phyloP scores from a whole-genome alignment of 1,140 invertebrate species.

The Mamestra configurata region DNA sequence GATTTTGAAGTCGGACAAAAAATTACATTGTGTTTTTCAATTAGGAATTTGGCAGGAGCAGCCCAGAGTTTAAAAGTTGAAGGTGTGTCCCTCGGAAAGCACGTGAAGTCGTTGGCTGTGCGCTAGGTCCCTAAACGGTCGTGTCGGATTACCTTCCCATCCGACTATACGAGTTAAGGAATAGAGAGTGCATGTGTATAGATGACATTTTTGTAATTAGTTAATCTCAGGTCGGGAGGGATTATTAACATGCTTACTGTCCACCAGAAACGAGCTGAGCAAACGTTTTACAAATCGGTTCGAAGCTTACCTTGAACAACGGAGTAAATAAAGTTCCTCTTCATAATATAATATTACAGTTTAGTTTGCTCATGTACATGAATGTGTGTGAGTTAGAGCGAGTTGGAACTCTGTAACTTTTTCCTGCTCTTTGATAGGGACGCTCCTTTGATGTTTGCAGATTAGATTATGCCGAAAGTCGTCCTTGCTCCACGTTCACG shows the following conservation, averaged over 20 bases:
- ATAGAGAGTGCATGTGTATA: too few species aligned
- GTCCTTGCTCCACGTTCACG: neutral
- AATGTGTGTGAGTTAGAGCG: slow-evolving; percentile 13
- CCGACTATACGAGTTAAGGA: too few species aligned
- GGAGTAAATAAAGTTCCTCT: neutral
- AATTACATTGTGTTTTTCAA: too few species aligned
- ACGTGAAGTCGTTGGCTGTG: too few species aligned
- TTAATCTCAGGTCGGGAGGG: too few species aligned
- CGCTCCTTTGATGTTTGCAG: slow-evolving; percentile 32
- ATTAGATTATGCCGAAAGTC: slow-evolving; percentile 29
- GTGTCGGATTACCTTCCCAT: too few species aligned
- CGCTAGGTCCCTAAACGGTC: too few species aligned
- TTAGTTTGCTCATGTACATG: neutral
- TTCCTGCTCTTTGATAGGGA: slow-evolving; percentile 35
- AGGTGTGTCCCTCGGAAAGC: too few species aligned
- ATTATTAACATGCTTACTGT: slow-evolving; percentile 4
- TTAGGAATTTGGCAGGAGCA: too few species aligned
- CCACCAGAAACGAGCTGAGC: neutral
- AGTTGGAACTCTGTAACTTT: slow-evolving; percentile 31
- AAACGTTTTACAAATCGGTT: neutral
- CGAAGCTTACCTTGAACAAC: neutral
- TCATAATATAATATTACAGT: slow-evolving; percentile 23
- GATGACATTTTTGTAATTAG: too few species aligned
- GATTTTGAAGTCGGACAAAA: too few species aligned
- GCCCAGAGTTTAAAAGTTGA: too few species aligned